These are phyloP conservation scores for Notamacropus eugenii DNA, from an alignment of 2,797 vertebrate species.

Conservation along the genomic window DNA sequence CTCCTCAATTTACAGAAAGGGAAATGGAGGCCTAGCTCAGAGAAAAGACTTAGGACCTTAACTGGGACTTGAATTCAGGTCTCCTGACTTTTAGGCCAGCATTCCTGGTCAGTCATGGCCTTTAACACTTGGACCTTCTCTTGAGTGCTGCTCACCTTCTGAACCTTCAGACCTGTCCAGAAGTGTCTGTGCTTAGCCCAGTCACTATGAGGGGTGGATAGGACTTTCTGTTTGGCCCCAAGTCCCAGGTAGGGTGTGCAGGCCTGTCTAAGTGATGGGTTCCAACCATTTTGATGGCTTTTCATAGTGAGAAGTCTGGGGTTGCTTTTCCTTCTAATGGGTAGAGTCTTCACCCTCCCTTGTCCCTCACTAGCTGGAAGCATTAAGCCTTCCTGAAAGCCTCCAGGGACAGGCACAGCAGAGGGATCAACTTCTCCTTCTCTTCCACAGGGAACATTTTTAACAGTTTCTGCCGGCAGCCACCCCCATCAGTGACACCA, in stretches of 20 bases:
- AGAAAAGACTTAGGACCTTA: background rate
- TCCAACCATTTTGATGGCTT: background rate
- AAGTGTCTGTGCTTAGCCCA: background rate
- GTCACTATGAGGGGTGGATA: background rate
- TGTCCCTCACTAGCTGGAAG: background rate
- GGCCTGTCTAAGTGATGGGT: background rate
- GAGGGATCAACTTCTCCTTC: constrained; percentile 22
- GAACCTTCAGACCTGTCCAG: background rate
- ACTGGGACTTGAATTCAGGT: background rate
- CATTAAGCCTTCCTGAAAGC: background rate
- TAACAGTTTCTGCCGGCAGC: constrained; percentile 78
- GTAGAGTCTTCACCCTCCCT: background rate
- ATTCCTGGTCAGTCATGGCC: background rate
- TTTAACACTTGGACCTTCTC: background rate
- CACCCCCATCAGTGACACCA: constrained; percentile 72
- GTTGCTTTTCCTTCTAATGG: background rate
- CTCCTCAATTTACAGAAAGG: background rate
- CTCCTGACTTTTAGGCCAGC: background rate
- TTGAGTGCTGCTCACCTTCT: background rate
- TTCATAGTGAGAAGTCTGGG: too few relatives aligned
- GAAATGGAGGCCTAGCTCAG: background rate
- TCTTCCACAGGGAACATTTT: constrained; percentile 77
- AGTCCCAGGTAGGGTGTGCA: background rate
- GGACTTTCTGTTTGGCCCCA: background rate
- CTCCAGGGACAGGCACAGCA: background rate